These are phyloP conservation scores for Leptobrachium leishanense DNA, from an alignment of 2,113 vertebrate species.

Conservation along the genomic window DNA sequence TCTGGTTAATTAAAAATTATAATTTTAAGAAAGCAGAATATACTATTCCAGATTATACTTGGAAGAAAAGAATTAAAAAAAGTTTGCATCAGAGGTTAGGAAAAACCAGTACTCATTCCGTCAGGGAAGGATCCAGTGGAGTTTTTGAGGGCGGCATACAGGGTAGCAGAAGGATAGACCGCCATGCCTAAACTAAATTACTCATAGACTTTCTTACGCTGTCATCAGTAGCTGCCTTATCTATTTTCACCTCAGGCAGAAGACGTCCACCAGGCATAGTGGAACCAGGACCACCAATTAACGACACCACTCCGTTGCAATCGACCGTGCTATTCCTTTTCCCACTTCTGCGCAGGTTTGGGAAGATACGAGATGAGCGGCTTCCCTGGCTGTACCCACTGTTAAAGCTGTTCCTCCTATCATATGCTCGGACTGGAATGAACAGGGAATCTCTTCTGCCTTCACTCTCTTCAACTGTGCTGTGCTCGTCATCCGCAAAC, in stretches of 20 bases:
- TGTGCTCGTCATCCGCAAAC: conserved; percentile 96
- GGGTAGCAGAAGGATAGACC: conserved; percentile 54
- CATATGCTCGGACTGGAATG: conserved; percentile 82
- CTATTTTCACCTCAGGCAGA: conserved; percentile 97
- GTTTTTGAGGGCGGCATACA: conserved; percentile 47
- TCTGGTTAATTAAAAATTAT: background rate
- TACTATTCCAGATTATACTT: background rate
- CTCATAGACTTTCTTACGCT: conserved; percentile 80
- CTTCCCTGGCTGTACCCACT: conserved; percentile 93
- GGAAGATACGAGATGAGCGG: conserved; percentile 87
- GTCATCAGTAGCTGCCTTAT: conserved; percentile 86
- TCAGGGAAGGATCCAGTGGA: conserved; percentile 21
- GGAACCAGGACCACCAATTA: conserved; percentile 82
- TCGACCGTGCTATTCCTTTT: conserved; percentile 98
- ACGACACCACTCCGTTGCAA: conserved; percentile 96
- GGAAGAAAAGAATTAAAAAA: background rate
- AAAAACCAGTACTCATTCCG: conserved; percentile 36
- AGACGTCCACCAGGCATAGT: conserved; percentile 86
- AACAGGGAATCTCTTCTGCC: conserved; percentile 93
- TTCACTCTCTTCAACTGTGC: conserved; percentile 94
- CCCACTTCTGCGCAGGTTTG: conserved; percentile 82
- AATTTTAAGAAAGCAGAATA: conserved; percentile 22
- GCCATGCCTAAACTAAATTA: conserved; percentile 81
- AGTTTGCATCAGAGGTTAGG: background rate
- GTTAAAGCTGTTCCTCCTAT: conserved; percentile 89